These are phyloP conservation scores for Pherbina coryleti DNA, from an alignment of 2,888 invertebrate species.

Conservation along the genomic window DNA sequence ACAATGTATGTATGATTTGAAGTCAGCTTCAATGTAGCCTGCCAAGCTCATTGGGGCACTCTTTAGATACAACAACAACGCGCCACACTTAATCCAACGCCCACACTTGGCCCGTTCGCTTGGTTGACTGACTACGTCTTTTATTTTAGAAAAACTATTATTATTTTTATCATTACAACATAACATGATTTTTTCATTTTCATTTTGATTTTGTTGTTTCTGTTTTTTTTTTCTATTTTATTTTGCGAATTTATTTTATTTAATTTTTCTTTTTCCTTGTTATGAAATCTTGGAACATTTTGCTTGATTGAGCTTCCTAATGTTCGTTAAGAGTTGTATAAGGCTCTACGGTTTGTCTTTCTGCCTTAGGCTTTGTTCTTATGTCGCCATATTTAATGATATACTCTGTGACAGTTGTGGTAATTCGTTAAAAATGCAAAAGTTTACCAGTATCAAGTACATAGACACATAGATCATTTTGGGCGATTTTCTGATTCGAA, in stretches of 20 bases:
- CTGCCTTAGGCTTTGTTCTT: neutral
- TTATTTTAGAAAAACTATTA: neutral
- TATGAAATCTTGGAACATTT: slow-evolving; percentile 11
- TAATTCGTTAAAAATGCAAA: slow-evolving; percentile 30
- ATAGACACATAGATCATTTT: slow-evolving; percentile 19
- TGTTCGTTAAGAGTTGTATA: neutral
- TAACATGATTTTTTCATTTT: slow-evolving; percentile 7
- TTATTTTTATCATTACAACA: neutral
- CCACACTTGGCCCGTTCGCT: slow-evolving; percentile 13
- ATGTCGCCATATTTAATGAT: slow-evolving; percentile 31
- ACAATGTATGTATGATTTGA: no score
- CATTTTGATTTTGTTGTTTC: neutral
- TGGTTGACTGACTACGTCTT: neutral
- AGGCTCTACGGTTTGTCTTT: neutral
- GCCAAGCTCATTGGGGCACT: neutral
- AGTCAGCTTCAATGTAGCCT: neutral
- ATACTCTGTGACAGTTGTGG: slow-evolving; percentile 26
- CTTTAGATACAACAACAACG: no score
- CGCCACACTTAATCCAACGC: slow-evolving; percentile 2
- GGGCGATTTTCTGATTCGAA: slow-evolving; percentile 4
- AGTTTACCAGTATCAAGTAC: neutral
- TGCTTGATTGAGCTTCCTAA: neutral
- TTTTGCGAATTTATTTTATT: neutral
- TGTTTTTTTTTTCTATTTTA: neutral
- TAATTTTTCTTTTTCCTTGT: neutral